Conservation (phyloP, 2,113 vertebrate genomes). For the Xiphorhynchus elegans region DNA sequence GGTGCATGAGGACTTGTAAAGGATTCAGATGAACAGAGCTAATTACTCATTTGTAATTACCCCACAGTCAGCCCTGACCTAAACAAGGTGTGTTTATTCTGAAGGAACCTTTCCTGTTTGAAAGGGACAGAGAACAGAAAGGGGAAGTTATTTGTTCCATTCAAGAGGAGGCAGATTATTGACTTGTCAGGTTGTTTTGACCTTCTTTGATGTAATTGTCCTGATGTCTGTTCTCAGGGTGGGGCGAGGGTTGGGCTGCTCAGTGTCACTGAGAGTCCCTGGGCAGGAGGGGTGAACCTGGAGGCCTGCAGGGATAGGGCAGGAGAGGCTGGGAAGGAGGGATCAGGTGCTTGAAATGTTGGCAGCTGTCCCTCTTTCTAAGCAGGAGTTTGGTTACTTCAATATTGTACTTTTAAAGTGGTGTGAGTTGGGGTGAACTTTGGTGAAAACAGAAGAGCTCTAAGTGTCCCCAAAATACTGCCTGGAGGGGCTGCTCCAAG, state of each 20-base stretch:
- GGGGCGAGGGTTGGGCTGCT: neutral
- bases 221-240: neutral
- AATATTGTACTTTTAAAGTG: neutral
- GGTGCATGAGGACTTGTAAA: neutral
- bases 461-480: neutral
- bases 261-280: neutral
- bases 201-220: neutral
- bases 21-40: neutral
- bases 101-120: neutral
- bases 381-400: neutral
- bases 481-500: neutral
- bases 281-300: neutral
- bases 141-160: neutral
- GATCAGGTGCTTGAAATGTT: fast-evolving
- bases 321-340: neutral
- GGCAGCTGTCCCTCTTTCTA: neutral
- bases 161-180: neutral
- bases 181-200: neutral
- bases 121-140: neutral
- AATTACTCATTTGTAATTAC: neutral
- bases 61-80: neutral
- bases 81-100: neutral
- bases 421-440: neutral
- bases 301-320: neutral
- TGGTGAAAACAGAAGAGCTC: neutral